Base-by-base conservation (phyloP, 2,113 vertebrate genomes). In the Morone chrysops region DNA sequence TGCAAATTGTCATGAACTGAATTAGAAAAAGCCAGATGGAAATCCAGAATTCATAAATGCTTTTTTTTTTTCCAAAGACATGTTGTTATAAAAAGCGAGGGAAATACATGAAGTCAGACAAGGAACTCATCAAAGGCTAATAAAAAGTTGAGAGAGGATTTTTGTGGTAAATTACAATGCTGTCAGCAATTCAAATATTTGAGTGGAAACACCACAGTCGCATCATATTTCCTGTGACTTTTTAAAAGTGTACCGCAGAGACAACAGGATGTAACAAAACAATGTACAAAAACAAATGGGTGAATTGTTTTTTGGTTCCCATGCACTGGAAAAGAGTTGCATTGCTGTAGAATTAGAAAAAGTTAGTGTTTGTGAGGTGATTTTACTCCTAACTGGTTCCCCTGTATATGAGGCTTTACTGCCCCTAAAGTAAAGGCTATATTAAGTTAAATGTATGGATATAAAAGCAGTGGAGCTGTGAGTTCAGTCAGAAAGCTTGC, bases 241-340 rank as follows among this genome's bases (percentile, higher is more conserved):
- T 82, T 79, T 40, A 80, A 67, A 56, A 61, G 11, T 31, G 36
- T 20, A 56, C 68, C 2, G 1, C n/a, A 68, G 41, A 73, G 16
- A 53, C 11, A 80, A 85, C 85, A 91, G 80, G 80, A 91, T 76
- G 80, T n/a, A 48, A 61, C 59, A 16, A 57, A 78, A 65, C 36
- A 70, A 88, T 12, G 54, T 6, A 43, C 48, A 68, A 31, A 45
- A 53, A 56, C 13, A 48, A 53, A 38, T 2, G 3, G 8, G 11
- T 8, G 6, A 22, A 61, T 1, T 1, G 3, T 13, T 41, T 63
- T 12, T 43, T 53, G 17, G 65, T 13, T 36, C 10, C 4, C 4
- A 6, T 31, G 25, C 7, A 25, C 9, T 12, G 11, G 31, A 61
- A 63, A 54, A 41, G 51, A 65, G 61, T 1, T 59, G 57, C 47